phyloP scores from a whole-genome alignment of 2,797 vertebrate species.

The Trematomus bernacchii region DNA sequence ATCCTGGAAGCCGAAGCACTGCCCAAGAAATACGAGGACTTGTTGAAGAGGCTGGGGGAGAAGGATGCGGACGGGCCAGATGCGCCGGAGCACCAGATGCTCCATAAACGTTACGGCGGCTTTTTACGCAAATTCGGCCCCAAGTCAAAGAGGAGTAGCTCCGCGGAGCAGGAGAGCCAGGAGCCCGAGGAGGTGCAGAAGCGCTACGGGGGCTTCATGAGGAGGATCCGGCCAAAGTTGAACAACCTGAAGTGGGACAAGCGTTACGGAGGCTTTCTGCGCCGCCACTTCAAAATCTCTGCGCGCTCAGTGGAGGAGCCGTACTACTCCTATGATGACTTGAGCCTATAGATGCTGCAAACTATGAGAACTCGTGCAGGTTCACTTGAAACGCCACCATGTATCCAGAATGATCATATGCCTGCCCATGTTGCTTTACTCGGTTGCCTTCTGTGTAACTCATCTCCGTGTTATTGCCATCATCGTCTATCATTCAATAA shows the following conservation, averaged over 20 bases:
- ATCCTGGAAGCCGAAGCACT: conserved; percentile 74
- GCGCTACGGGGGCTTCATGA: conserved; percentile 96
- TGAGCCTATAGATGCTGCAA: conserved; percentile 78
- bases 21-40: conserved; percentile 80
- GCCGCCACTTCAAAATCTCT: conserved; percentile 94
- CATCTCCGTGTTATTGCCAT: conserved; percentile 61
- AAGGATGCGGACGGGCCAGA: conserved; percentile 54
- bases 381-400: conserved; percentile 52
- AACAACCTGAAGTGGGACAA: conserved; percentile 97
- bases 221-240: conserved; percentile 94
- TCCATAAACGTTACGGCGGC: conserved; percentile 91
- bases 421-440: conserved; percentile 47
- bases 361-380: conserved; percentile 62
- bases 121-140: conserved; percentile 92
- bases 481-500: conserved; percentile 71
- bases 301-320: conserved; percentile 92
- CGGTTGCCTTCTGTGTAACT: conserved; percentile 51
- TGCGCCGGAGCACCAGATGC: conserved; percentile 48
- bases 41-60: conserved; percentile 77
- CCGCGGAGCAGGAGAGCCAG: conserved; percentile 61
- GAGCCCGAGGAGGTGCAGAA: conserved; percentile 90
- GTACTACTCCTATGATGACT: conserved; percentile 81
- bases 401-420: conserved; percentile 40
- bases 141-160: conserved; percentile 88
- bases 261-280: conserved; percentile 95